Conservation (phyloP, 2,888 invertebrate species). For the Drosophila hawaiiensis region DNA sequence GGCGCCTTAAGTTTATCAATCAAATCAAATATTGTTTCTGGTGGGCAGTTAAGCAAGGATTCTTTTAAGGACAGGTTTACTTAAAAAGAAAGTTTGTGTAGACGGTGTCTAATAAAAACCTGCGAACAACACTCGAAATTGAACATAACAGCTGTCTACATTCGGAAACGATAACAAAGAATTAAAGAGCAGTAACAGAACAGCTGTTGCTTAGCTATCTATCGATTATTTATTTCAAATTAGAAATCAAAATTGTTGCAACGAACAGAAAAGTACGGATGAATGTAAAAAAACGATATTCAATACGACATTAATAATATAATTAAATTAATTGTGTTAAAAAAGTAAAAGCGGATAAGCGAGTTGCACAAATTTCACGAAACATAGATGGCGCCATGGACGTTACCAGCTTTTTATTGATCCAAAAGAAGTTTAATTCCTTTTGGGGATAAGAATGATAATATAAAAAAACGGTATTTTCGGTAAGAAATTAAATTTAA, state of each 20-base stretch:
- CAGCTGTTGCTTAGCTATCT: conserved; percentile 18
- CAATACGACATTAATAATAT: neutral
- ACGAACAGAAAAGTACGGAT: neutral
- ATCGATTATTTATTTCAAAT: conserved; percentile 10
- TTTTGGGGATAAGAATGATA: neutral
- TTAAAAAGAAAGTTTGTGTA: no score
- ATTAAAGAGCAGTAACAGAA: conserved; percentile 3
- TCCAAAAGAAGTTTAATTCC: neutral
- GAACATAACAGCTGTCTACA: neutral
- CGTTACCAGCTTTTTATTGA: neutral
- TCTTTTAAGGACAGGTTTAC: neutral
- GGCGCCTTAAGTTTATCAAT: neutral
- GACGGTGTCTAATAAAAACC: neutral
- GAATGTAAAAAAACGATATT: neutral
- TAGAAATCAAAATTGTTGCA: neutral
- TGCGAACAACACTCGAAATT: neutral
- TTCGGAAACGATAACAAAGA: neutral
- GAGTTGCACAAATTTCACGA: neutral
- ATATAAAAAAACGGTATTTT: neutral
- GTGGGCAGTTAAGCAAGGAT: neutral
- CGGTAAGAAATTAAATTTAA: neutral
- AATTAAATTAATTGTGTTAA: neutral
- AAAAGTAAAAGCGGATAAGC: neutral
- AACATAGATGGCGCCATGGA: conserved; percentile 14
- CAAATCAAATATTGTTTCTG: neutral